Evolutionary conservation across 2,888 invertebrate species (phyloP), one percentile per base, ranked within the genome.

Genomic region (Trileptium ribeirensis): DNA sequence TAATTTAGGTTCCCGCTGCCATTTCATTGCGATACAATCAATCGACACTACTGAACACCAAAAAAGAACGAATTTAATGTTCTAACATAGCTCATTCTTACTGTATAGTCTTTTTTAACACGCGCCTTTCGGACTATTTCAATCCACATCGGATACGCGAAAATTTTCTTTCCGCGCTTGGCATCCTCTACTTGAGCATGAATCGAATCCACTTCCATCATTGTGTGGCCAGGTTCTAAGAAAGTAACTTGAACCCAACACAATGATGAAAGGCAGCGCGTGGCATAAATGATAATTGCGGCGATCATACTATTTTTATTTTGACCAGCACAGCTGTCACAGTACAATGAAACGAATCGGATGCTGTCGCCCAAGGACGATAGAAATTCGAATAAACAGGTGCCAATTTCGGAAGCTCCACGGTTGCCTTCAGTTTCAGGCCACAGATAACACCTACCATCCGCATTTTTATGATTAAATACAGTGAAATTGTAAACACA

Each of bases 281-380:
- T 77, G 19, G 78, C 33, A 3, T 80, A 36, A 29, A 79, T 8
- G 1, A 79, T 34, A 24, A 78, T 19, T 29, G 78, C 78, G 33
- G 78, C 37, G 15, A 80, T 34, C 1, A 36, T 8, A 2, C 38
- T 74, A 31, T 80, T 80, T 40, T 38, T 36, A 38, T 80, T 80
- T 77, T 80, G 80, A 2, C 80, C 80, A 3, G 29, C 78, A 80
- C 80, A 80, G 29, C 33, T 74, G 74, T 80, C 80, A 29, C 77
- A 79, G 19, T 2, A 80, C 8, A 80, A 51, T 2, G 19, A 24
- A 24, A 80, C 15, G 37, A 78, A 36, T 36, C 38, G 19, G 29
- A n/a, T 29, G 3, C 19, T 8, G n/a, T 80, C 37, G 3, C 38
- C 36, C 19, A 80, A 29, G 33, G 29, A 2, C 29, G 38, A 2